phyloP scores from a whole-genome alignment of 2,113 vertebrate genomes.

The Cichladusa arquata region DNA sequence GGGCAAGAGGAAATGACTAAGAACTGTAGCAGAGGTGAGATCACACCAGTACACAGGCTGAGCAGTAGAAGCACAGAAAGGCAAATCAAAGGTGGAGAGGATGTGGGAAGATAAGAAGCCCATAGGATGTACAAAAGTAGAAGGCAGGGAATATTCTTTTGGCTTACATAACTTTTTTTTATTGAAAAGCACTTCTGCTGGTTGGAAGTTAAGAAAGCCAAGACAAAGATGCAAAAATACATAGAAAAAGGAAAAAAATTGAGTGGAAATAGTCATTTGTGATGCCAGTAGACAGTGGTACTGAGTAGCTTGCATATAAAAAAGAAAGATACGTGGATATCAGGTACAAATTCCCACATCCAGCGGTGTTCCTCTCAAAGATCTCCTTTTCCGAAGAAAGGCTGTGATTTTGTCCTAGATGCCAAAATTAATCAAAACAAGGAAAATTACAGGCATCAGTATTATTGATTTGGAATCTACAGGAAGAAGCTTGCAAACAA shows the following conservation, averaged over 20 bases:
- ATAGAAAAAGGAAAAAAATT: not conserved
- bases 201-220: not conserved
- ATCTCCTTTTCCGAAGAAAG: not conserved
- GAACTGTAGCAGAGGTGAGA: not conserved
- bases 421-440: not conserved
- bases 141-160: not conserved
- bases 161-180: not conserved
- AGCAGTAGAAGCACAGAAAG: not conserved
- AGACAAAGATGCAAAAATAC: not conserved
- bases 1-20: conserved; percentile 20
- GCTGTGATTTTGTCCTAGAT: not conserved
- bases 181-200: not conserved
- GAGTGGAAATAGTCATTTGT: not conserved
- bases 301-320: not conserved
- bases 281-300: not conserved
- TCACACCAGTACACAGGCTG: not conserved
- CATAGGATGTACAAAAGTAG: not conserved
- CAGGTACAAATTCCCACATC: not conserved
- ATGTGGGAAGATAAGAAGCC: not conserved
- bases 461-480: not conserved
- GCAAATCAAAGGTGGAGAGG: not conserved
- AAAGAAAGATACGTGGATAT: not conserved
- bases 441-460: not conserved
- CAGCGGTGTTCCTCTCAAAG: not conserved
- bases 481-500: not conserved